phyloP scores from a whole-genome alignment of 2,888 invertebrate genomes.

The Desoria tigrina region DNA sequence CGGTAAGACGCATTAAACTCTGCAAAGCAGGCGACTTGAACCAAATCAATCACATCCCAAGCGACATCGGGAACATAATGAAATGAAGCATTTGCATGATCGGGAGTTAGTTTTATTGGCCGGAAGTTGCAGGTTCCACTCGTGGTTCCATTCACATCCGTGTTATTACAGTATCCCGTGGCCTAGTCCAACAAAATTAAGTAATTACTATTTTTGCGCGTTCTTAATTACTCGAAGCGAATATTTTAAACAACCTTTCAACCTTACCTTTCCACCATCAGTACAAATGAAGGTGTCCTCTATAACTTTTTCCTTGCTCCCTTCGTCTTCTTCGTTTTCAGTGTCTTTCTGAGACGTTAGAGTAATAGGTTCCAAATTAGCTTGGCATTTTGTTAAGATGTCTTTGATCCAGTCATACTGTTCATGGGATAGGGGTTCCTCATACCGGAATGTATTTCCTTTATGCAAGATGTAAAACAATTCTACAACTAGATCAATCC shows the following conservation, averaged over 20 bases:
- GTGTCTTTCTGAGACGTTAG: not conserved
- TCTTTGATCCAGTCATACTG: conserved; percentile 45
- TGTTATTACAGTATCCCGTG: conserved; percentile 31
- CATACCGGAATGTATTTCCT: conserved; percentile 42
- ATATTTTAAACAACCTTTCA: too few species aligned
- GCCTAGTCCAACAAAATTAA: conserved; percentile 21
- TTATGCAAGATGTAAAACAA: conserved; percentile 45
- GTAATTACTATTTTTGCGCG: not conserved
- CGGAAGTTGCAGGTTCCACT: conserved; percentile 26
- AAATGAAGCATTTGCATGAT: conserved; percentile 32
- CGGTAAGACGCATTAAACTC: conserved; percentile 48
- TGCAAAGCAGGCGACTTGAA: conserved; percentile 46
- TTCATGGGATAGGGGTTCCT: conserved; percentile 31
- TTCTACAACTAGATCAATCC: conserved; percentile 38
- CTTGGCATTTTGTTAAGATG: conserved; percentile 37
- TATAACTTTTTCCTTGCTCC: not conserved
- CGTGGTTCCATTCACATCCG: conserved; percentile 15
- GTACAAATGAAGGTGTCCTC: not conserved
- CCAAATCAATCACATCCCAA: conserved; percentile 48
- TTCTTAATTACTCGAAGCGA: not conserved
- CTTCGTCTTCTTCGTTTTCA: too few species aligned
- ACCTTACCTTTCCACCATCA: not conserved
- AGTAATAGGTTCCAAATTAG: conserved; percentile 3
- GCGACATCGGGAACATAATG: conserved; percentile 49
- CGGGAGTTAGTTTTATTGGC: conserved; percentile 16